A percentile compares a stretch with the other conserved stretches of the same genome.
These are phyloP conservation scores for Ophioninae sp. DNA, from an alignment of 2,888 invertebrate species.

Conservation along the genomic window DNA sequence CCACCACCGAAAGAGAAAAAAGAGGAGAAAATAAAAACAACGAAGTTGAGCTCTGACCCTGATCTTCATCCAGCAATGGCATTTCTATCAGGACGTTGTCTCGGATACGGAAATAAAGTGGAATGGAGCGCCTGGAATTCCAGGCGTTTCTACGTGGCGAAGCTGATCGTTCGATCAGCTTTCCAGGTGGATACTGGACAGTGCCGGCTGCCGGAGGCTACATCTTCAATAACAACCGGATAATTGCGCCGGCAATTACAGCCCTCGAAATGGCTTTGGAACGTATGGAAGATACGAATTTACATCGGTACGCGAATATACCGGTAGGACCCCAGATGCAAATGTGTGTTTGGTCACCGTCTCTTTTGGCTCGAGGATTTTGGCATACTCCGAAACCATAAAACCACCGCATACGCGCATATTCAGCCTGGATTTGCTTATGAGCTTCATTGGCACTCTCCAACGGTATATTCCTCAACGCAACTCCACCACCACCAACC, in stretches of 20 bases:
- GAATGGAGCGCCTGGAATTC: constrained; percentile 9
- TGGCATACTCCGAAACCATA: constrained; percentile 27
- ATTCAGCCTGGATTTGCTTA: constrained; percentile 55
- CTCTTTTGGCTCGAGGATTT: constrained; percentile 46
- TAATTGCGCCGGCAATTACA: constrained; percentile 45
- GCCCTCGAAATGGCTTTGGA: not conserved
- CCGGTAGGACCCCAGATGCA: not conserved
- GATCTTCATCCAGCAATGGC: constrained; percentile 47
- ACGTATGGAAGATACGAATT: not conserved
- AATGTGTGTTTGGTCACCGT: not conserved
- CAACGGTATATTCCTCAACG: constrained; percentile 53
- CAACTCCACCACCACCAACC: constrained; percentile 28
- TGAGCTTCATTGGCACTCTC: constrained; percentile 40
- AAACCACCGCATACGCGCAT: constrained; percentile 41
- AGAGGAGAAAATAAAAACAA: constrained; percentile 3
- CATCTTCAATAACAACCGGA: constrained; percentile 23
- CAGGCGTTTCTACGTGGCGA: constrained; percentile 12
- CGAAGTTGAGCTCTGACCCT: constrained; percentile 26
- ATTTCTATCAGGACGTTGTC: constrained; percentile 34
- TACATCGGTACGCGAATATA: not conserved
- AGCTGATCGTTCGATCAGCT: constrained; percentile 23
- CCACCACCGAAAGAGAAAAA: constrained; percentile 20
- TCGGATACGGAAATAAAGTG: constrained; percentile 14
- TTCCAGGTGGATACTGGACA: constrained; percentile 21
- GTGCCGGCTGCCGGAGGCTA: not conserved